Conservation (phyloP, 2,888 invertebrate species). For the Uropetala carovei region DNA sequence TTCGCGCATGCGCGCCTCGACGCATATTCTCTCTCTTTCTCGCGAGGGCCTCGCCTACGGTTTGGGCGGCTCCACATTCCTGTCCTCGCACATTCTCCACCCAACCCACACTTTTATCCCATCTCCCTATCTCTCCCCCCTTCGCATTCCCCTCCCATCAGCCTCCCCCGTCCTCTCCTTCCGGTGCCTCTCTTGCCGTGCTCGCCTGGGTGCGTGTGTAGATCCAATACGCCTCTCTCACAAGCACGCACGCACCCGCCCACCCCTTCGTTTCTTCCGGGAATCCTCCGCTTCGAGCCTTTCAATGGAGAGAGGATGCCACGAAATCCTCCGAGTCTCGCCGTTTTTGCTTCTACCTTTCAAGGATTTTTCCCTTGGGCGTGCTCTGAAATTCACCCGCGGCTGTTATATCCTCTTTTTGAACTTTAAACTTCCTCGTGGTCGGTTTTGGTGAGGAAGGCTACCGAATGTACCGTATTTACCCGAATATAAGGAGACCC, state of each 20-base stretch:
- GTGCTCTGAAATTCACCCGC: too few relatives aligned
- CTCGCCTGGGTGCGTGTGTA: not conserved
- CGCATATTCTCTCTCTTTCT: not conserved
- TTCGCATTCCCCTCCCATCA: not conserved
- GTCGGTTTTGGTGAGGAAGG: too few relatives aligned
- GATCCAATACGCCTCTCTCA: too few relatives aligned
- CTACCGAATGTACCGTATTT: too few relatives aligned
- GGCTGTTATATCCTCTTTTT: too few relatives aligned
- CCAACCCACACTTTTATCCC: not conserved
- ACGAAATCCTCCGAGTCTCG: too few relatives aligned
- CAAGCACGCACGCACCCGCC: too few relatives aligned
- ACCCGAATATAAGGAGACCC: too few relatives aligned
- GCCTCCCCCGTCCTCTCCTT: not conserved
- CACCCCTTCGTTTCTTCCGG: too few relatives aligned
- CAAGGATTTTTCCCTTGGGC: too few relatives aligned
- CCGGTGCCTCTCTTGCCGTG: not conserved
- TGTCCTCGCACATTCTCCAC: constrained; percentile 13
- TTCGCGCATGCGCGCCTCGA: not conserved
- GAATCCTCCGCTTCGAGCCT: not conserved
- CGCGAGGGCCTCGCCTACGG: constrained; percentile 1
- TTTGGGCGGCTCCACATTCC: constrained; percentile 12
- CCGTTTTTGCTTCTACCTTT: too few relatives aligned
- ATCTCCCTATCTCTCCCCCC: not conserved
- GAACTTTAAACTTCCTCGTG: too few relatives aligned
- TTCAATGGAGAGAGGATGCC: not conserved